Conservation (phyloP, 2,888 invertebrate genomes). For the Tiphia femorata region DNA sequence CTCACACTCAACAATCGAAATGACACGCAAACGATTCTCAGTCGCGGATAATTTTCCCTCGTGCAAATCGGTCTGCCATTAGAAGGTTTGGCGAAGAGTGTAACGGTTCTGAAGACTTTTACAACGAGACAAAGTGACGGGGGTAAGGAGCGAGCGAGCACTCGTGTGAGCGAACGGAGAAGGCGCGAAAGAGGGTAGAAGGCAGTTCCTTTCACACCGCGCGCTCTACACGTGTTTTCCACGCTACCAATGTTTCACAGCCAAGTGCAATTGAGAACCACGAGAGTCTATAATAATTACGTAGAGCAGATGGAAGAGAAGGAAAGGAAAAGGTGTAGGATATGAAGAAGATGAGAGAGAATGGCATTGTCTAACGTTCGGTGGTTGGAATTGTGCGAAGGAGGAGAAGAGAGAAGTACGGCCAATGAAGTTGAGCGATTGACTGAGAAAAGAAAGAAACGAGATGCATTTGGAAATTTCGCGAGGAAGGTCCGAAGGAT, state of each 20-base stretch:
- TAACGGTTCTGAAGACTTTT: too few relatives aligned
- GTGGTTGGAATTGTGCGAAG: background rate
- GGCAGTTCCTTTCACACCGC: slow-evolving; percentile 1
- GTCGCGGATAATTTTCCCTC: too few relatives aligned
- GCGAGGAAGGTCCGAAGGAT: background rate
- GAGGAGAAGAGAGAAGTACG: slow-evolving; percentile 5
- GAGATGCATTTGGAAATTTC: slow-evolving; percentile 1
- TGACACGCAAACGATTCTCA: too few relatives aligned
- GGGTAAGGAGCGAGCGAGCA: too few relatives aligned
- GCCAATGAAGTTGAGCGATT: background rate
- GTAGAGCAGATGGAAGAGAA: background rate
- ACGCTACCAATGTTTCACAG: background rate
- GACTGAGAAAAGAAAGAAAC: slow-evolving; percentile 3
- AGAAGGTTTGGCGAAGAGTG: too few relatives aligned
- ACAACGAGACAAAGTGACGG: too few relatives aligned
- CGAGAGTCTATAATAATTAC: background rate
- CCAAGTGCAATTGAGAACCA: background rate
- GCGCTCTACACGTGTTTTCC: background rate
- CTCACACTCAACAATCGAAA: too few relatives aligned
- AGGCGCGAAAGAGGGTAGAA: too few relatives aligned
- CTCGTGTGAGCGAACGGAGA: too few relatives aligned
- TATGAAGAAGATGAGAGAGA: too few relatives aligned
- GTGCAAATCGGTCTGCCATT: too few relatives aligned
- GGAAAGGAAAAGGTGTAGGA: too few relatives aligned
- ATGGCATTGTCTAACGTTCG: background rate